Evolutionary conservation across 2,113 vertebrate genomes (phyloP), one percentile per base, ranked within the genome.

Genomic region (Amazona vittata): DNA sequence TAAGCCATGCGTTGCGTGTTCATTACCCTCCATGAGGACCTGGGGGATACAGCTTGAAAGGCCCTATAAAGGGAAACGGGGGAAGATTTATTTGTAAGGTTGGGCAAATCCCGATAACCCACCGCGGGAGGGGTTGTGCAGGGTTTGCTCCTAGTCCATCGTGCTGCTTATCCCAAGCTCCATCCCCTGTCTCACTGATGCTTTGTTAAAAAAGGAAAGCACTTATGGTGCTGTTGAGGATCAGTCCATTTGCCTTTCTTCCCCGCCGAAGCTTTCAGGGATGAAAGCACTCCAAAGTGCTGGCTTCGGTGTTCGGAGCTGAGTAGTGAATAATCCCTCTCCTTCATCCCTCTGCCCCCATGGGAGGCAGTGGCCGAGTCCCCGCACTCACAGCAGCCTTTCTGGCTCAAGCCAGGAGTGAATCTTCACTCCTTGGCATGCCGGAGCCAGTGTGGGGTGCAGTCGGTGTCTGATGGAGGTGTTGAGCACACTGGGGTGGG

Each of bases 21-120:
- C 96, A 95, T 96, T 94, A 95, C 89, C 92, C 92, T 96, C 74
- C 96, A 91, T 17, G 77, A 96, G 94, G 93, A 95, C 94, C 95
- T 95, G 86, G 94, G 96, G 94, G 96, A 96, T 94, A 93, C 11
- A 6, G 92, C 90, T 92, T 86, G 96, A 96, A 95, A 94, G 94
- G 86, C 60, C 89, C 86, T 76, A 3, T 79, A 65, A 95, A 94
- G 91, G 91, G 89, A 52, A 91, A 89, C 44, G 0, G 90, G 88
- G 47, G 41, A 91, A 93, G 92, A 93, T 96, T 95, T 96, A 95
- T 97, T 87, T 94, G 68, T 68, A 12, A 94, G 94, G 83, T 28
- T 33, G 57, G 86, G 57, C 94, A 92, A 79, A 91, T 79, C 77
- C 86, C 9, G 1, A 71, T 76, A 68, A 89, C 60, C 65, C 80